Evolutionary conservation across 2,113 vertebrate genomes (phyloP), one percentile per base, ranked within the genome.

Genomic region (Isurus oxyrinchus): DNA sequence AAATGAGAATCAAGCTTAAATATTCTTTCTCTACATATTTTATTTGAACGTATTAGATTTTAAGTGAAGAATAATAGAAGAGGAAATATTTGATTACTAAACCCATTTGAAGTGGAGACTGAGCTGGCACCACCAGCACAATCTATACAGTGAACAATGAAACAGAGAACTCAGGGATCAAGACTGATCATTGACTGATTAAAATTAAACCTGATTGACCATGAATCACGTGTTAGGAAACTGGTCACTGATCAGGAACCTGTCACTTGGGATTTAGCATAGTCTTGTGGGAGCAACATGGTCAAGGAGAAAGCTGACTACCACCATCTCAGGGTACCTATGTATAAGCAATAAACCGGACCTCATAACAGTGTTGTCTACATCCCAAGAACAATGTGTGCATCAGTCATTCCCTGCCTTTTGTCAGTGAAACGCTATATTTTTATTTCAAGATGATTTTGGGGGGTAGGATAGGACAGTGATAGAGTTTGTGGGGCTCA

Each of bases 11-110:
- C 35, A 57, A 44, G 19, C 63, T 61, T 23, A 61, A 66, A 44
- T 10, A 19, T 16, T 96, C 40, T 93, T 96, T 90, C 31, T 57
- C 86, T 96, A 87, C 0, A 88, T 81, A 16, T 96, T 97, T 97
- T 97, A 98, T 98, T 97, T 98, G 98, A 98, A 98, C 98, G 98
- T 98, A 98, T 97, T 97, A 97, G 96, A 53, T 96, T 97, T 98
- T 98, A 98, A 98, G 98, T 98, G 98, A 98, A 98, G 98, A 98
- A 98, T 98, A 98, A 21, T 44, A 53, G 84, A 87, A 72, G n/a
- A 84, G 84, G 44, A 23, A 87, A 87, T 49, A 19, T 87, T 72
- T 25, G 84, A 53, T 87, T 19, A 49, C 49, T 53, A 5, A 87
- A 72, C 4, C 25, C 69, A 67, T 7, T 72, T 72, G 69, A 72